Percentiles rank a stretch among this genome's conserved stretches.
phyloP scores from a whole-genome alignment of 2,797 vertebrate genomes.

The Zenarchopterus dispar region DNA sequence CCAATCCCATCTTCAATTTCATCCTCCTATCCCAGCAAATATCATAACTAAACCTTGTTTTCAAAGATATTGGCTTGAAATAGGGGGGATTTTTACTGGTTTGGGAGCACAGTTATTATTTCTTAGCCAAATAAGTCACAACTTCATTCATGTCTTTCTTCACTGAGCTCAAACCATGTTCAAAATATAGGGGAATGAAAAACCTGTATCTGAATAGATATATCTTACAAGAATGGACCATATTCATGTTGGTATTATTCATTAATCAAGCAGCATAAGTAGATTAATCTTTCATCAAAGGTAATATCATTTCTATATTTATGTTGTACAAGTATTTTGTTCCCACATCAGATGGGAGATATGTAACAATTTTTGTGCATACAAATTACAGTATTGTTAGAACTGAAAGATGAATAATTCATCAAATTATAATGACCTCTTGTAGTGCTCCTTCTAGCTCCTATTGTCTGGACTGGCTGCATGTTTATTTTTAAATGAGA shows the following conservation, averaged over 20 bases:
- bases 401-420: slow-evolving; percentile 64
- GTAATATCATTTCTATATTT: slow-evolving; percentile 66
- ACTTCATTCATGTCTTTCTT: slow-evolving; percentile 77
- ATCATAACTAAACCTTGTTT: slow-evolving; percentile 46
- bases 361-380: slow-evolving; percentile 49
- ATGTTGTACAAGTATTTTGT: slow-evolving; percentile 53
- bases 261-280: slow-evolving; percentile 62
- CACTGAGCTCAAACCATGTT: slow-evolving; percentile 64
- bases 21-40: slow-evolving; percentile 17
- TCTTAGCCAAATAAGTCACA: slow-evolving; percentile 75
- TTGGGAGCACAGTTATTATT: slow-evolving; percentile 73
- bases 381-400: slow-evolving; percentile 68
- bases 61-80: slow-evolving; percentile 56
- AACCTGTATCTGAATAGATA: slow-evolving; percentile 73
- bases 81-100: slow-evolving; percentile 42
- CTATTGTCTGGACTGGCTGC: slow-evolving; percentile 45
- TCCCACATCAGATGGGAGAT: slow-evolving; percentile 47
- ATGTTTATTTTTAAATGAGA: slow-evolving; percentile 52
- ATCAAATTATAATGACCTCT: slow-evolving; percentile 58
- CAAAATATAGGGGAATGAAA: too few relatives aligned
- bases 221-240: slow-evolving; percentile 59
- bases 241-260: slow-evolving; percentile 60
- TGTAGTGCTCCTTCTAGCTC: slow-evolving; percentile 28
- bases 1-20: slow-evolving; percentile 15
- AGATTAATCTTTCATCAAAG: slow-evolving; percentile 55